Evolutionary conservation across 2,888 invertebrate genomes (phyloP).

Genomic region (Lumbricus terrestris): DNA sequence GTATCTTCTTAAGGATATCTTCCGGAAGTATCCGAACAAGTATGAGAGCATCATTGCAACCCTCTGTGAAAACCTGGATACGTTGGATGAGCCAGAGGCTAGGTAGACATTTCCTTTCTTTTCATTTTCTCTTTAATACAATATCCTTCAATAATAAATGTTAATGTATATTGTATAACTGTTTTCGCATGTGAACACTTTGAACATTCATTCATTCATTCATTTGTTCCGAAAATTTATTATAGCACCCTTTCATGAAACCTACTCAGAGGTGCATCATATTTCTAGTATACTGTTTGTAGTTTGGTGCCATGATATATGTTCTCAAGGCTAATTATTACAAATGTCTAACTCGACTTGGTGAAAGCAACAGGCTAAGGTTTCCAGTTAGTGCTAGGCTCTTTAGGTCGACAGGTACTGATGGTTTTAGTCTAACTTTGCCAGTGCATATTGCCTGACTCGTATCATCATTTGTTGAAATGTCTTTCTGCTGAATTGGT

Average conservation of each 20-base stretch:
- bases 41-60: slow-evolving; percentile 99
- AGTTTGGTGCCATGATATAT: neutral
- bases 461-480: neutral
- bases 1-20: slow-evolving; percentile 58
- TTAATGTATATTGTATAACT: neutral
- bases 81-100: slow-evolving; percentile 97
- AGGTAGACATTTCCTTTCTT: slow-evolving; percentile 43
- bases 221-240: too few species aligned
- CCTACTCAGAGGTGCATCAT: too few species aligned
- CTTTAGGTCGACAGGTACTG: neutral
- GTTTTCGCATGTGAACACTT: neutral
- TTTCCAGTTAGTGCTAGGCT: too few species aligned
- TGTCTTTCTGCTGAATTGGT: neutral
- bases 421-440: neutral
- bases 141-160: neutral
- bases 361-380: too few species aligned
- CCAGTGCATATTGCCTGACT: neutral
- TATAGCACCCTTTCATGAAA: too few species aligned
- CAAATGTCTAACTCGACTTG: neutral
- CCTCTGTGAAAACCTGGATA: slow-evolving; percentile 96
- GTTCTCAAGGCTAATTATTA: neutral
- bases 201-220: too few species aligned
- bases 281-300: too few species aligned
- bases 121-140: neutral
- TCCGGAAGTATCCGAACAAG: slow-evolving; percentile 90